Base-by-base conservation (phyloP, 2,888 invertebrate species). In the Tetrapedia diversipes region DNA sequence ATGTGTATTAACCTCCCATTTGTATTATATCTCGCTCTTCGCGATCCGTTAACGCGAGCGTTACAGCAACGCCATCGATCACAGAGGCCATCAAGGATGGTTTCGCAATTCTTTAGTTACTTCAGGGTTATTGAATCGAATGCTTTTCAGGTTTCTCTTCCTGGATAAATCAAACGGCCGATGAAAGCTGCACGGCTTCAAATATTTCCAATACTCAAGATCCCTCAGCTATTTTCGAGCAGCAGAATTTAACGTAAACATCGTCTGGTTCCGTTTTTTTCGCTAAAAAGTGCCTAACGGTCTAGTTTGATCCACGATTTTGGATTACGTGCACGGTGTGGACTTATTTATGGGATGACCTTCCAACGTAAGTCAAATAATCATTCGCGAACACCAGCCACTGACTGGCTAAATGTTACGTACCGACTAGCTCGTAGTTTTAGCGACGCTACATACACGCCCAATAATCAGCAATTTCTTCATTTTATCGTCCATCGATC, bases 331-430 rank as follows among this genome's bases (percentile, higher is more conserved):
- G 11, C 14, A 11, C 22, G 4, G 2, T 19, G 11, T 6, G 51
- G n/a, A n/a, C n/a, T 74, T 70, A 59, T 74, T 74, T 53, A 51
- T 39, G 14, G 4, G 27, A 11, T 14, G 24, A 14, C 4, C 29
- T 24, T 63, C n/a, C 27, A 51, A 32, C 22, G 22, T 24, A 61
- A 68, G 51, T 3, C 24, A 57, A 69, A 70, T 59, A 74, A 73
- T 63, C 24, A 4, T 27, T 22, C 4, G 32, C 29, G 32, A 63
- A n/a, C n/a, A n/a, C n/a, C n/a, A n/a, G 34, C 14, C n/a, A 11
- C 27, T 11, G 22, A 4, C 1, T 16, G 7, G n/a, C 27, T 27
- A 39, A 37, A 57, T 70, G 32, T 64, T 59, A 74, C n/a, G n/a
- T n/a, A n/a, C 39, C 43, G 69, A 43, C 47, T 3, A 24, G 45